Evolutionary conservation across 2,113 vertebrate species (phyloP), one percentile per base, ranked within the genome.

Genomic region (Oophaga pumilio): DNA sequence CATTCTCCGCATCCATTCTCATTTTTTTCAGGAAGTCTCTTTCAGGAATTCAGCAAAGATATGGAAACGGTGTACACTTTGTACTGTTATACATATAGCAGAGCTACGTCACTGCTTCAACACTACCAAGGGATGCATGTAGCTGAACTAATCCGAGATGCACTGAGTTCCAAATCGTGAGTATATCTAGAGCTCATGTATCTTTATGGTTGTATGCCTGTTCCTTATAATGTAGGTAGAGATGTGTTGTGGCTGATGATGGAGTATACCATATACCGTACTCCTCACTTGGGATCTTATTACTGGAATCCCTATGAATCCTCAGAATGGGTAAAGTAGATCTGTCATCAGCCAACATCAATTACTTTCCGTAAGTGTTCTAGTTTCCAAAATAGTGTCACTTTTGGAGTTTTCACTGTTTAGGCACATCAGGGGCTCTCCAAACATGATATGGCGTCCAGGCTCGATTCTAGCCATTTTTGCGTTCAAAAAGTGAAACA

Each of bases 71-170:
- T 95, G 18, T 99, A 99, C 84, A 97, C 94, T 88, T 93, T 95
- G 83, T 99, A 99, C 90, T 95, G 98, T 91, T 92, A 94, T 89
- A 94, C 94, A 95, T 99, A 98, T 0, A 95, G 92, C 52, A 94
- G 95, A 1, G 91, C 97, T 1, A 94, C 97, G 0, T 82, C 92
- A 80, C 85, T 97, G 90, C 94, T 99, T 91, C 95, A 97, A 84
- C 89, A 89, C 62, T 98, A 97, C 93, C 96, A 93, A 89, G 96
- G 96, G 93, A 95, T 96, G 56, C 91, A 87, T 22, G 92, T 97
- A 49, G 97, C 97, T 94, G 89, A 85, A 18, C 94, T 95, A 78
- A 96, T 99, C 24, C 89, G 96, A 86, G 89, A 89, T 53, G 90
- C 95, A 88, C 91, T 99, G 20, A 94, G 92, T 76, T 74, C 92